A percentile compares a stretch with the other conserved stretches of the same genome.
phyloP scores from a whole-genome alignment of 2,888 invertebrate species.

The Bugula neritina region DNA sequence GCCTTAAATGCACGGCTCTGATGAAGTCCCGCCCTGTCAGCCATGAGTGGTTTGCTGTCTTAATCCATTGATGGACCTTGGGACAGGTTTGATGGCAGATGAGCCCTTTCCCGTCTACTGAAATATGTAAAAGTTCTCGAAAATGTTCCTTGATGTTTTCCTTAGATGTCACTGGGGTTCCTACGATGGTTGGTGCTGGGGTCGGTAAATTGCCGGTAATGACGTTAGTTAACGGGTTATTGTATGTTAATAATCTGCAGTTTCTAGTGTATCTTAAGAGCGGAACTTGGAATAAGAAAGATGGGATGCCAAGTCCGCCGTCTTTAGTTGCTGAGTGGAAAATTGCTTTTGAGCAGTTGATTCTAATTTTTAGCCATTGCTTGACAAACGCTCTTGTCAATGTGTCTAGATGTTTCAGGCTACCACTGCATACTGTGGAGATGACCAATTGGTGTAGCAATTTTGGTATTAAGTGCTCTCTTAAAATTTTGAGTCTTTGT shows the following conservation, averaged over 20 bases:
- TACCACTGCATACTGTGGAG: background rate
- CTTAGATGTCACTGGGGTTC: too few relatives aligned
- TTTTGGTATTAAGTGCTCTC: background rate
- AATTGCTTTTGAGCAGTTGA: background rate
- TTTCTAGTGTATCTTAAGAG: background rate
- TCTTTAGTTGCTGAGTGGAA: background rate
- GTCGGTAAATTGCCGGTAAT: too few relatives aligned
- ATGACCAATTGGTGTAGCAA: background rate
- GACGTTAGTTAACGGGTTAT: background rate
- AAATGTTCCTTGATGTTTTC: too few relatives aligned
- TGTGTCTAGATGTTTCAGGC: background rate
- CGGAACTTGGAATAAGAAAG: background rate
- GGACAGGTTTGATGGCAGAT: background rate
- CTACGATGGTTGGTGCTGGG: background rate
- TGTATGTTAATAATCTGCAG: background rate
- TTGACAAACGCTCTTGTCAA: background rate
- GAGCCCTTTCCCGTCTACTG: slow-evolving; percentile 16
- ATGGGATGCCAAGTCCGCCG: slow-evolving; percentile 3
- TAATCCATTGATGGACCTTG: background rate
- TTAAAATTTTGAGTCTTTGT: background rate
- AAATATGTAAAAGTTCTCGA: background rate
- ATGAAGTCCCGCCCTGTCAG: slow-evolving; percentile 8
- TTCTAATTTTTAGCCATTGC: background rate
- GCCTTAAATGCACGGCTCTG: background rate
- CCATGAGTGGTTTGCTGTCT: background rate